phyloP scores from a whole-genome alignment of 1,140 invertebrate genomes.

The Calephelis virginiensis region DNA sequence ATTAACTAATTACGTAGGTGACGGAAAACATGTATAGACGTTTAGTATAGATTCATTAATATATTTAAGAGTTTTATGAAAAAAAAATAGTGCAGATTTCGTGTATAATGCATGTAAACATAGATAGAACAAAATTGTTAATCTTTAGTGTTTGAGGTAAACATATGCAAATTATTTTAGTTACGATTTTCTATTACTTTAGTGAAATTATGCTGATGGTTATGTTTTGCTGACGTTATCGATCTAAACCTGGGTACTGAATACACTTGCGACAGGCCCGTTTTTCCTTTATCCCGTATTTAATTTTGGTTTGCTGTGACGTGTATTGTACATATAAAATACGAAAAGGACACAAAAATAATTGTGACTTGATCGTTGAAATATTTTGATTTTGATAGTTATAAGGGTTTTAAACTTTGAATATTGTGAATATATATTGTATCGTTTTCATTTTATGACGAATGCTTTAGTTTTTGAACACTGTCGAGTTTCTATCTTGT shows the following conservation, averaged over 20 bases:
- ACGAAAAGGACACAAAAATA: neutral
- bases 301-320: constrained; percentile 13
- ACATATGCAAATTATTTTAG: constrained; percentile 21
- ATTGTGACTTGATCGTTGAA: neutral
- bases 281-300: constrained; percentile 6
- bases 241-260: constrained; percentile 22
- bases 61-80: constrained; percentile 47
- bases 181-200: constrained; percentile 6
- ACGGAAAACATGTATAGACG: constrained; percentile 55
- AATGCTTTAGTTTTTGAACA: too few relatives aligned
- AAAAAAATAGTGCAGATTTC: constrained; percentile 57
- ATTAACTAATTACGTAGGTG: constrained; percentile 39
- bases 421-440: too few relatives aligned
- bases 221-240: constrained; percentile 22
- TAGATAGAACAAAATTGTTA: constrained; percentile 63
- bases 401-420: neutral
- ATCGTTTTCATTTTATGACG: too few relatives aligned
- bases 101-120: constrained; percentile 54
- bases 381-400: constrained; percentile 4
- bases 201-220: constrained; percentile 7
- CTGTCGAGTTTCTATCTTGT: too few relatives aligned
- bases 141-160: constrained; percentile 18
- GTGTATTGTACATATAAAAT: constrained; percentile 11
- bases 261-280: constrained; percentile 18
- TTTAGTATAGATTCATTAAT: constrained; percentile 47